Evolutionary conservation across 2,113 vertebrate species (phyloP).

Genomic region (Stigmatopora nigra): DNA sequence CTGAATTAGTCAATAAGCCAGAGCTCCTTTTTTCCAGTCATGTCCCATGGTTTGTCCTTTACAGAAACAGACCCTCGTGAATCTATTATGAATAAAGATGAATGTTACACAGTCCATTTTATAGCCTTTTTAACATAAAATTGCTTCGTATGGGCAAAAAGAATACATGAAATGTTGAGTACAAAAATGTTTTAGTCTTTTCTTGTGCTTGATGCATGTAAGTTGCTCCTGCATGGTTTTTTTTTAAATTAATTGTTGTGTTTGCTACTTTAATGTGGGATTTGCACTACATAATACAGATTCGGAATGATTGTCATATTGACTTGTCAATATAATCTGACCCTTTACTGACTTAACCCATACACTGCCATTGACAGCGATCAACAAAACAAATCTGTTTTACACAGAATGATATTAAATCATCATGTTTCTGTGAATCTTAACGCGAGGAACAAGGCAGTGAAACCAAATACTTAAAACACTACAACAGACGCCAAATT

Average conservation of each 20-base stretch:
- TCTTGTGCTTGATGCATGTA: slow-evolving; percentile 49
- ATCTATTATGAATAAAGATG: slow-evolving; percentile 29
- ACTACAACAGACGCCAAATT: too few species aligned
- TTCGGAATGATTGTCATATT: not conserved
- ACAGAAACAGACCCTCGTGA: slow-evolving; percentile 33
- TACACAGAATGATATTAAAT: too few species aligned
- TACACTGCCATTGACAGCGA: too few species aligned
- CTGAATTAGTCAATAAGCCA: slow-evolving; percentile 5
- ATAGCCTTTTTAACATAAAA: slow-evolving; percentile 33
- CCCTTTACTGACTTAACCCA: too few species aligned
- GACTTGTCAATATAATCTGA: slow-evolving; percentile 9
- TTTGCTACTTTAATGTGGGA: slow-evolving; percentile 26
- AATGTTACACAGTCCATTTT: slow-evolving; percentile 36
- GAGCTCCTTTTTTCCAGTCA: slow-evolving; percentile 43
- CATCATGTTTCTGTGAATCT: too few species aligned
- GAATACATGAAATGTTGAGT: slow-evolving; percentile 15
- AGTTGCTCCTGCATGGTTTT: slow-evolving; percentile 23
- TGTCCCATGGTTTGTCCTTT: slow-evolving; percentile 43
- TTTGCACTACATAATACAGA: slow-evolving; percentile 40
- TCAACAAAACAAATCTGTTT: too few species aligned
- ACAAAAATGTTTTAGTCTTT: slow-evolving; percentile 18
- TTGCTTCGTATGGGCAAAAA: slow-evolving; percentile 13
- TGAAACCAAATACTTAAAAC: too few species aligned
- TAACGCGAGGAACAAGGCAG: too few species aligned
- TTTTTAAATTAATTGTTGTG: slow-evolving; percentile 26